A percentile compares a stretch with the other conserved stretches of the same genome.
Conservation (phyloP, 2,888 invertebrate species). For the Watsonalla cultraria region DNA sequence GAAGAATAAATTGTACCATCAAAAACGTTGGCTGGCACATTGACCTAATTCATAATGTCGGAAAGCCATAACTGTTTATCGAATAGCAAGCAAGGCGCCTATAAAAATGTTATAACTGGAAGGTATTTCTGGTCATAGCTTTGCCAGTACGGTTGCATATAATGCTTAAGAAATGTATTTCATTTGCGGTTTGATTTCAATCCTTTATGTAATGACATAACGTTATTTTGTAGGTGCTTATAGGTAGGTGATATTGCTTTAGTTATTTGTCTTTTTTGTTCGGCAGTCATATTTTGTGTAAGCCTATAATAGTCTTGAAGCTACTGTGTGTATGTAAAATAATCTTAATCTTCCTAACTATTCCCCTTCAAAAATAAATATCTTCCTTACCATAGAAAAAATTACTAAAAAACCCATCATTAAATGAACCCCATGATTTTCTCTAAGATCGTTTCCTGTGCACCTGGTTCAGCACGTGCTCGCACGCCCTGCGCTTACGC, state of each 20-base stretch:
- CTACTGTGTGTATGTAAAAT: too few species aligned
- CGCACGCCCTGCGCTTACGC: slow-evolving; percentile 18
- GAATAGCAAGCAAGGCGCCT: background rate
- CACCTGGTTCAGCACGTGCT: slow-evolving; percentile 55
- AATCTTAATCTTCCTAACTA: background rate
- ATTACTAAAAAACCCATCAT: slow-evolving; percentile 6
- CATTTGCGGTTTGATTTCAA: too few species aligned
- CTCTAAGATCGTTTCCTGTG: slow-evolving; percentile 36
- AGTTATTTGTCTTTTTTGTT: too few species aligned
- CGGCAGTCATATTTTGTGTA: too few species aligned
- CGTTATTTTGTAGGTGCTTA: too few species aligned
- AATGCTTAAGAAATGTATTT: too few species aligned
- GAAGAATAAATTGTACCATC: background rate
- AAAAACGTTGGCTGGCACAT: background rate
- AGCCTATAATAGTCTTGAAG: too few species aligned
- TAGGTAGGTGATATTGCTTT: too few species aligned
- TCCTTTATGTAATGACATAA: too few species aligned
- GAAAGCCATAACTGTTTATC: background rate
- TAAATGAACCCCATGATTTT: slow-evolving; percentile 12
- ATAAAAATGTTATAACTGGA: background rate
- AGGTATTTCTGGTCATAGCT: background rate
- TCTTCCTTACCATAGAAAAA: background rate
- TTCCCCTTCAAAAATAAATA: background rate
- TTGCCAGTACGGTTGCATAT: too few species aligned
- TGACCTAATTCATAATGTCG: background rate